Percentiles rank a stretch among this genome's conserved stretches.
Evolutionary conservation across 2,888 invertebrate species (phyloP).

Genomic region (Xylophagus ater): DNA sequence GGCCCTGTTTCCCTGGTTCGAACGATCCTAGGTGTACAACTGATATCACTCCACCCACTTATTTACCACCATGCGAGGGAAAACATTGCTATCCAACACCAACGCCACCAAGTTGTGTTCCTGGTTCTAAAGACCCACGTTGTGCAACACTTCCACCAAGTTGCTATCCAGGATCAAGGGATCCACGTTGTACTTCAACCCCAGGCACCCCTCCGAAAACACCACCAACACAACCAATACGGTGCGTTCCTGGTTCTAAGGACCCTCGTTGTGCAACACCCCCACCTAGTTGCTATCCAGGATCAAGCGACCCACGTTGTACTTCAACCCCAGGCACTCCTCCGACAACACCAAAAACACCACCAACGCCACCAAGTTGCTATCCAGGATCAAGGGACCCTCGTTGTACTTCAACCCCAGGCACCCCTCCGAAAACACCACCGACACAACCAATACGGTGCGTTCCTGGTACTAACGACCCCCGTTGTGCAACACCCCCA

Average conservation of each 20-base stretch:
- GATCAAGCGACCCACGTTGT: conserved; percentile 31
- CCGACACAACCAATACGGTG: conserved; percentile 22
- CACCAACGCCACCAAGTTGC: conserved; percentile 24
- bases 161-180: conserved; percentile 25
- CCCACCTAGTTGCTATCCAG: conserved; percentile 21
- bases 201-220: too few species aligned
- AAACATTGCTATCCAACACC: conserved; percentile 17
- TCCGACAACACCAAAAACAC: conserved; percentile 18
- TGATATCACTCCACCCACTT: conserved; percentile 22
- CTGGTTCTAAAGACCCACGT: conserved; percentile 29
- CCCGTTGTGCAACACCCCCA: conserved; percentile 20
- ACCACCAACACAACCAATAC: too few species aligned
- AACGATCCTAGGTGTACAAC: conserved; percentile 22
- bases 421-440: conserved; percentile 21
- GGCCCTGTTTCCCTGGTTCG: conserved; percentile 21
- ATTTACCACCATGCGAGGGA: conserved; percentile 26
- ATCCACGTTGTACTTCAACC: too few species aligned
- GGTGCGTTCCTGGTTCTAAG: too few species aligned
- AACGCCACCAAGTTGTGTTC: conserved; percentile 33
- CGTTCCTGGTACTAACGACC: conserved; percentile 28
- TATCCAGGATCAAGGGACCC: conserved; percentile 34
- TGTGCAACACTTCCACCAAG: conserved; percentile 28
- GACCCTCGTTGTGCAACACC: conserved; percentile 17
- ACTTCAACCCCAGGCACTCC: too few species aligned
- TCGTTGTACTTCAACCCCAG: conserved; percentile 28